Evolutionary conservation across 2,888 invertebrate genomes (phyloP), one percentile per base, ranked within the genome.

Genomic region (Colletes collaris): DNA sequence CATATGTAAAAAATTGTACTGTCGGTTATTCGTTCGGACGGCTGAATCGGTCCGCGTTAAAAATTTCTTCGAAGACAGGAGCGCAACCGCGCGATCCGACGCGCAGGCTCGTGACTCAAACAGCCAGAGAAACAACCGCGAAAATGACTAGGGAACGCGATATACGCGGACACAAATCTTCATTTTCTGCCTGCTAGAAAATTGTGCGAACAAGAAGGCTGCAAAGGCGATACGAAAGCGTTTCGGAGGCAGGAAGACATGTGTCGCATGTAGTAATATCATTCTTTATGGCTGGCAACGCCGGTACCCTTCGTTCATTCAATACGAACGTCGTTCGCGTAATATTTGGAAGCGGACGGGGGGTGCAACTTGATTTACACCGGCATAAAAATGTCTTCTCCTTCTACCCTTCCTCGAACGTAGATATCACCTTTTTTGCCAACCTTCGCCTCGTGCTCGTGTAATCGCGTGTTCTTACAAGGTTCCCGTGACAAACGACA

Each of bases 191-290:
- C 46, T 49, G 59, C 65, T 64, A 52, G 40, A 76, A 49, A 69
- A 73, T 81, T 77, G 44, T 46, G 44, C 62, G 60, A 46, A 59
- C 55, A 58, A 46, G 58, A 69, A 62, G 74, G 74, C 52, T 65
- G 81, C 66, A 70, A 35, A 76, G 67, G 75, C 79, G 80, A 83
- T 83, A 82, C 71, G 86, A 77, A 82, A 53, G 79, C 76, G 81
- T 82, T 78, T 66, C 78, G 53, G 79, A 87, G 85, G 83, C 89
- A 86, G 86, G 84, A 91, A 90, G 92, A 92, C 92, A 92, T 92
- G 91, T 92, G 92, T 92, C 92, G 92, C 91, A 89, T 88, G 88
- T 90, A 91, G 91, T 92, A 92, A 91, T 92, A 93, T 93, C 92
- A 91, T 92, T 91, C 92, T 93, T 93, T 93, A 93, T 92, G 90